Conservation (phyloP, 2,113 vertebrate species). For the Platichthys stellatus region DNA sequence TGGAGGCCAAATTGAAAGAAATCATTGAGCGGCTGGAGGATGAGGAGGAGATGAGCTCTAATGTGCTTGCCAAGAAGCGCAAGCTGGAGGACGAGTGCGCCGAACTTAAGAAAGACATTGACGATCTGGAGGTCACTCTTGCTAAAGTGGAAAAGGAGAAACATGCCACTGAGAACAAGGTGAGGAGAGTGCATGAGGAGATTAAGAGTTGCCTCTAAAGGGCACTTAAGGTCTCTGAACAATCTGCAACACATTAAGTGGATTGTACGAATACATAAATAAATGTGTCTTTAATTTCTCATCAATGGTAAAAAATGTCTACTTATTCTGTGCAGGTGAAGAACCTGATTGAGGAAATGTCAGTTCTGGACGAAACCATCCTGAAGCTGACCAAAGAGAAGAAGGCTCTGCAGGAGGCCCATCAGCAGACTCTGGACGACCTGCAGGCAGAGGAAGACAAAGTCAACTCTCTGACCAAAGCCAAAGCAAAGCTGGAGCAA, state of each 20-base stretch:
- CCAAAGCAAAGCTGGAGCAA: conserved; percentile 93
- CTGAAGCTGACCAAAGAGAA: conserved; percentile 92
- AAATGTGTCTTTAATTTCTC: not conserved
- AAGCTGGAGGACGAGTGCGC: conserved; percentile 94
- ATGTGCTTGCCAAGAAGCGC: conserved; percentile 87
- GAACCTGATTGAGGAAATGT: conserved; percentile 95
- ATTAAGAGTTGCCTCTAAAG: not conserved
- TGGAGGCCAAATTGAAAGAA: conserved; percentile 93
- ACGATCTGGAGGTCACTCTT: conserved; percentile 92
- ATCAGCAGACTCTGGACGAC: conserved; percentile 93
- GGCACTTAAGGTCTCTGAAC: conserved; percentile 1
- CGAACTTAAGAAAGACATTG: conserved; percentile 94
- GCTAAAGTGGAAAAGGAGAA: conserved; percentile 97
- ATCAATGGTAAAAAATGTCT: no score
- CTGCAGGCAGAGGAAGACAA: conserved; percentile 94
- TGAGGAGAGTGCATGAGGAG: conserved; percentile 37
- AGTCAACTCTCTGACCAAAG: conserved; percentile 90
- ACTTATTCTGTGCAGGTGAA: conserved; percentile 84
- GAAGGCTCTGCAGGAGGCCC: conserved; percentile 91
- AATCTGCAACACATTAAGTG: not conserved
- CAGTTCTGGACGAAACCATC: conserved; percentile 89
- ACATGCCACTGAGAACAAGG: conserved; percentile 96
- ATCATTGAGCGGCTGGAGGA: conserved; percentile 90
- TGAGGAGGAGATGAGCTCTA: conserved; percentile 90
- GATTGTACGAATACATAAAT: not conserved